phyloP scores from a whole-genome alignment of 2,113 vertebrate genomes.

The Hypanus sabinus region DNA sequence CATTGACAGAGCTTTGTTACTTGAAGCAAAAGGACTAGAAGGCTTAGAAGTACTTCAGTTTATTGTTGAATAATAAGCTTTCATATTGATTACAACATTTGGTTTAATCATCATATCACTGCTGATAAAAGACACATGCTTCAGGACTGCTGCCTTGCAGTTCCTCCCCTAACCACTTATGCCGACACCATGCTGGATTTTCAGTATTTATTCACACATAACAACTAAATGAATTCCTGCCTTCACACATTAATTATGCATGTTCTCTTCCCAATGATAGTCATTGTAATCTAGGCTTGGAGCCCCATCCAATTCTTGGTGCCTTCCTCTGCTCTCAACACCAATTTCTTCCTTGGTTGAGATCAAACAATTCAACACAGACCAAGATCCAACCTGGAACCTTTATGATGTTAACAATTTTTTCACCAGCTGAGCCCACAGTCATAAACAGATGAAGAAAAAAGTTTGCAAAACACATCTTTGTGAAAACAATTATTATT shows the following conservation, averaged over 20 bases:
- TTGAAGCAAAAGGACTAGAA: no score
- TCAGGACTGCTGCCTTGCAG: no score
- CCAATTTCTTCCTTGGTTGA: no score
- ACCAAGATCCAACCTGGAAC: background rate
- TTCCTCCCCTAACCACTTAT: no score
- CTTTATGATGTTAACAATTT: background rate
- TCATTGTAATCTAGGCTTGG: background rate
- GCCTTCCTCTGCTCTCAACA: background rate
- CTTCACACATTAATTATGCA: background rate
- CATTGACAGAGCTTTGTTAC: no score
- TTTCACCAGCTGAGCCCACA: background rate
- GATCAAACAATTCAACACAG: background rate
- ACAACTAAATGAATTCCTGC: background rate
- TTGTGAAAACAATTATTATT: background rate
- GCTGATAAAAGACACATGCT: no score
- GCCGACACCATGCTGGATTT: no score
- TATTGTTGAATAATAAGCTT: no score
- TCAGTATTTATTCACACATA: background rate
- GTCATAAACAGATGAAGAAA: background rate
- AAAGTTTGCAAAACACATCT: background rate
- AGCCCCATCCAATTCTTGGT: background rate
- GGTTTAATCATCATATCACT: no score
- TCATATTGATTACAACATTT: no score
- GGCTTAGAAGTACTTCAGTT: no score
- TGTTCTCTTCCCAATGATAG: background rate